Conservation (phyloP, 2,797 vertebrate genomes). For the Spinibarbus caldwelli region DNA sequence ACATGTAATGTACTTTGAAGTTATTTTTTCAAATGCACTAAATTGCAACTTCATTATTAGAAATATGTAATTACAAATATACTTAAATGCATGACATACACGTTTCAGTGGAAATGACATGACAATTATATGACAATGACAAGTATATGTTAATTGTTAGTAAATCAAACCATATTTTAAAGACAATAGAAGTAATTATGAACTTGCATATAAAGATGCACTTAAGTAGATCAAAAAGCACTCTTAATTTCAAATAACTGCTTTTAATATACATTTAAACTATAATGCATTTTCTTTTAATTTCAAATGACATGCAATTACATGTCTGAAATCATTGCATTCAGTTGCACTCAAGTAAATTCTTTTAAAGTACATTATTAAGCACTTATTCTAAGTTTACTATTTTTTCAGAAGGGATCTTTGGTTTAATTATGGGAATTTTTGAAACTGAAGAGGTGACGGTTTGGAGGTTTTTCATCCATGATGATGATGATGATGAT, state of each 20-base stretch:
- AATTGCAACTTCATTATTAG: not conserved
- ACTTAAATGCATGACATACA: not conserved
- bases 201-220: not conserved
- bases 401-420: not conserved
- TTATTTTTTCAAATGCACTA: not conserved
- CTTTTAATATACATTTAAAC: too few species aligned
- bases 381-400: not conserved
- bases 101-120: not conserved
- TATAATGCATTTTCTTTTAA: too few species aligned
- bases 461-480: not conserved
- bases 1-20: too few species aligned
- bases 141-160: too few species aligned
- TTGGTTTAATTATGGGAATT: not conserved
- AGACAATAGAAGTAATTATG: not conserved
- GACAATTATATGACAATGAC: too few species aligned
- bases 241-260: too few species aligned
- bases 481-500: too few species aligned
- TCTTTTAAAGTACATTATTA: not conserved
- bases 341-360: too few species aligned
- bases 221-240: too few species aligned
- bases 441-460: not conserved
- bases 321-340: too few species aligned
- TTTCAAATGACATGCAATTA: too few species aligned
- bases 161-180: too few species aligned
- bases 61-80: not conserved